Evolutionary conservation across 2,113 vertebrate species (phyloP).

Genomic region (Cranoglanis bouderius): DNA sequence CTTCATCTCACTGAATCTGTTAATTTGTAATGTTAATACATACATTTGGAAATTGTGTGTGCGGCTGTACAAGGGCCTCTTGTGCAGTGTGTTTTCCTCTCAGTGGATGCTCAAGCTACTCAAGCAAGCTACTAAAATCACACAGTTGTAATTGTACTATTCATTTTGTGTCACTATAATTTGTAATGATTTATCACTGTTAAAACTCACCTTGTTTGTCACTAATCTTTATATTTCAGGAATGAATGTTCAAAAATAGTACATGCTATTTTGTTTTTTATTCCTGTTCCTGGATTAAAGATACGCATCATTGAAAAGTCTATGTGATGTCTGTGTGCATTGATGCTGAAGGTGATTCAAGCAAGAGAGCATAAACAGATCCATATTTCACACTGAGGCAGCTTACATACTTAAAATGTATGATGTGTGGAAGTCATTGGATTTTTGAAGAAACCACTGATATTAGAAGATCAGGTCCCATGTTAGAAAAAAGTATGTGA

Average conservation of each 20-base stretch:
- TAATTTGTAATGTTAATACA: neutral
- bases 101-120: neutral
- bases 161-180: neutral
- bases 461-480: neutral
- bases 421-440: neutral
- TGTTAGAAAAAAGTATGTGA: neutral
- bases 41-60: neutral
- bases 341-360: slow-evolving; percentile 1
- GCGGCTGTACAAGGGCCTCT: neutral
- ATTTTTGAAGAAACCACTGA: neutral
- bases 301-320: neutral
- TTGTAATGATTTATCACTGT: slow-evolving; percentile 1
- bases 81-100: neutral
- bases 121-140: slow-evolving; percentile 1
- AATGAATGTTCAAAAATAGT: neutral
- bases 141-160: neutral
- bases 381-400: neutral
- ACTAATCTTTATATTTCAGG: neutral
- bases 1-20: neutral
- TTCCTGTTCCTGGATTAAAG: neutral
- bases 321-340: neutral
- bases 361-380: neutral
- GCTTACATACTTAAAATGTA: slow-evolving; percentile 9
- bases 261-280: neutral
- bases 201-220: neutral